A percentile compares a stretch with the other conserved stretches of the same genome.
Conservation (phyloP, 1,140 invertebrate species). For the Melipona quadrifasciata region DNA sequence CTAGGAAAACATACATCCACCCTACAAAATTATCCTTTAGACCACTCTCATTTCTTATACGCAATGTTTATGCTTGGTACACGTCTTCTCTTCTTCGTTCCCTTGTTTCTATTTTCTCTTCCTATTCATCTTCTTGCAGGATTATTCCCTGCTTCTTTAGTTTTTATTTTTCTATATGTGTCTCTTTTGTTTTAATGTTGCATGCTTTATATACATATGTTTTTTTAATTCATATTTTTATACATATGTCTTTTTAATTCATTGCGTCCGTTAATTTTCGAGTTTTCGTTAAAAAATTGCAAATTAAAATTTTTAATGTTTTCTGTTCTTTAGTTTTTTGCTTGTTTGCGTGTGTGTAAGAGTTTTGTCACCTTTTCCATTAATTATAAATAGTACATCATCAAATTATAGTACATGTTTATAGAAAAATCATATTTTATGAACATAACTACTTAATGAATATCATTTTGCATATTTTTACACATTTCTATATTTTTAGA, state of each 20-base stretch:
- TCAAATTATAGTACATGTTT: no score
- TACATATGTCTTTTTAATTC: not conserved
- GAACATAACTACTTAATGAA: no score
- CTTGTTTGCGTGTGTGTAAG: no score
- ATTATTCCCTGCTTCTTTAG: not conserved
- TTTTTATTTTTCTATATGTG: no score
- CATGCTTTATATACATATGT: not conserved
- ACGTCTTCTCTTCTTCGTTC: no score
- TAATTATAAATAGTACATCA: no score
- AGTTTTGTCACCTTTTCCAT: no score
- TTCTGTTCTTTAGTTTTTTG: not conserved
- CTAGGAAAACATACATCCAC: constrained; percentile 73
- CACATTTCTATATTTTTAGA: no score
- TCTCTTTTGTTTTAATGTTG: no score
- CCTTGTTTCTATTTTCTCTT: not conserved
- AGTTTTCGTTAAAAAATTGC: not conserved
- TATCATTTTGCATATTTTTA: no score
- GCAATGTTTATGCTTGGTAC: not conserved
- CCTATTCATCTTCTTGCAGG: not conserved
- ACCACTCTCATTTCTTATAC: constrained; percentile 26
- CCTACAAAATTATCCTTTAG: constrained; percentile 73
- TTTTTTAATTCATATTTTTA: not conserved
- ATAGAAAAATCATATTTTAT: no score
- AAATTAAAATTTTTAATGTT: no score
- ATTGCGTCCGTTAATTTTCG: not conserved